A percentile compares a stretch with the other conserved stretches of the same genome.
phyloP scores from a whole-genome alignment of 2,797 vertebrate genomes.

The Pseudopleuronectes americanus region DNA sequence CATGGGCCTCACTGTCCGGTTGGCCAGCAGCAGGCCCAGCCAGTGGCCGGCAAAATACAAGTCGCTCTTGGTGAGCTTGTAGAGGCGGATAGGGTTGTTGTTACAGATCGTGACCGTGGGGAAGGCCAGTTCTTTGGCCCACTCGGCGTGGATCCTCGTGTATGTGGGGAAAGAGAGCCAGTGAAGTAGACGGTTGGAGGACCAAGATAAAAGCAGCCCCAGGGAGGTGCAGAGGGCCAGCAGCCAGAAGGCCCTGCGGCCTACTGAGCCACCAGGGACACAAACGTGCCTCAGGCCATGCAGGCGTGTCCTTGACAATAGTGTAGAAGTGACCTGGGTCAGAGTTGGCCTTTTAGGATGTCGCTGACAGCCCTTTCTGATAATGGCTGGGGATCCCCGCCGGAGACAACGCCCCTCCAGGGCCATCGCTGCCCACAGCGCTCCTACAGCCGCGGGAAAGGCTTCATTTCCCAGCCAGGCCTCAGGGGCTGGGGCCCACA shows the following conservation, averaged over 20 bases:
- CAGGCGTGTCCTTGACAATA: constrained; percentile 88
- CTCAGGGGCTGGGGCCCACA: constrained; percentile 82
- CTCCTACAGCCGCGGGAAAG: constrained; percentile 79
- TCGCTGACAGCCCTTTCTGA: constrained; percentile 72
- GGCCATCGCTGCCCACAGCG: constrained; percentile 85
- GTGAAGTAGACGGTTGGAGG: constrained; percentile 94
- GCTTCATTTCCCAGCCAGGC: constrained; percentile 86
- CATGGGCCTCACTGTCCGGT: constrained; percentile 92
- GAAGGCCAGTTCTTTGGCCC: constrained; percentile 95
- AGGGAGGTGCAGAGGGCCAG: constrained; percentile 93
- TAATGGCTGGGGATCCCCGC: constrained; percentile 78
- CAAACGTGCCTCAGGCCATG: constrained; percentile 93
- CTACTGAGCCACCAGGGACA: constrained; percentile 83
- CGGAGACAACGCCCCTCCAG: constrained; percentile 80
- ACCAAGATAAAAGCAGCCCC: constrained; percentile 94
- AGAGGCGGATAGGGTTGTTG: constrained; percentile 97
- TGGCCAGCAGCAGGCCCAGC: constrained; percentile 93
- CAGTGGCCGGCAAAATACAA: constrained; percentile 97
- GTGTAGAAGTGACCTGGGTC: constrained; percentile 70
- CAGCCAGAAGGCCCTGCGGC: constrained; percentile 92
- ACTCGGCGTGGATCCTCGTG: constrained; percentile 93
- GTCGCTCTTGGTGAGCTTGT: constrained; percentile 96
- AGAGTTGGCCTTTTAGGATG: constrained; percentile 56
- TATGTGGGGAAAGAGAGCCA: constrained; percentile 96
- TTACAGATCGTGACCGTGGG: constrained; percentile 98